Percentiles rank a stretch among this genome's conserved stretches.
Conservation (phyloP, 2,113 vertebrate species). For the Thomomys bottae region DNA sequence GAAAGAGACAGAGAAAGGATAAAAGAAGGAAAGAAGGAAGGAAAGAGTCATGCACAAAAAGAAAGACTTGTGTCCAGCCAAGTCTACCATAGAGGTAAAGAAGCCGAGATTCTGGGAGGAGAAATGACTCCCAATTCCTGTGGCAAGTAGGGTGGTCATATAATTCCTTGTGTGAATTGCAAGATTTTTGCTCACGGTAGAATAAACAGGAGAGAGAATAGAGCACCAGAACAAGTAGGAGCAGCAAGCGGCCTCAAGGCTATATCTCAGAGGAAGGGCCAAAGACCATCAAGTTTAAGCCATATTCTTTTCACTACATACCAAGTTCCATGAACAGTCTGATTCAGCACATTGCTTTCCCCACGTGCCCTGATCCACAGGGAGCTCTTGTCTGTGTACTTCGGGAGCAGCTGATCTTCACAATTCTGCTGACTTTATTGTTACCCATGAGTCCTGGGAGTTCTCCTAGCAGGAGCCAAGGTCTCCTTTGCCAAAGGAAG, state of each 20-base stretch:
- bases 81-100: neutral
- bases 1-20: no score
- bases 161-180: no score
- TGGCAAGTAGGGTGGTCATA: neutral
- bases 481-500: neutral
- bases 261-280: neutral
- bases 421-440: neutral
- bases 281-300: neutral
- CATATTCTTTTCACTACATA: neutral
- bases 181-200: no score
- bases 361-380: neutral
- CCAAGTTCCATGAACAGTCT: slow-evolving; percentile 4
- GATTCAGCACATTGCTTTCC: slow-evolving; percentile 18
- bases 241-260: neutral
- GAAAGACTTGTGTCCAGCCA: no score
- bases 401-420: neutral
- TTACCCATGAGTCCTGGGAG: neutral
- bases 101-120: neutral
- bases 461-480: neutral
- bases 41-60: neutral
- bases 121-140: neutral
- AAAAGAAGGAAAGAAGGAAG: no score
- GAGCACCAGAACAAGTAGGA: neutral
- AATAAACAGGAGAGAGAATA: neutral
- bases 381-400: neutral